Evolutionary conservation across 2,888 invertebrate species (phyloP).

Genomic region (Crematogaster levior): DNA sequence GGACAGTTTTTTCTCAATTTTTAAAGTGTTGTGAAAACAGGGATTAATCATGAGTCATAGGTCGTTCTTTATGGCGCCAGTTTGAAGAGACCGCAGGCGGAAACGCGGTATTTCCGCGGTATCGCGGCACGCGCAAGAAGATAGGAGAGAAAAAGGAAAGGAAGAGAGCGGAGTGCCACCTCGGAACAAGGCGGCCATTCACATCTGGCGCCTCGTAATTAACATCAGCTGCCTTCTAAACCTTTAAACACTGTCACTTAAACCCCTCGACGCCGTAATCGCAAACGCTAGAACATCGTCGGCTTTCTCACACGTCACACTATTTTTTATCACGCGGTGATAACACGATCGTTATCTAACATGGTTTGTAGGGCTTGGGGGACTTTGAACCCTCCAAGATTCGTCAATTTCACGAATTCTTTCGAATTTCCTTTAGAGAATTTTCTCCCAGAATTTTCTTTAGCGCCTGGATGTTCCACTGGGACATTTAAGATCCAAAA

Average conservation of each 20-base stretch:
- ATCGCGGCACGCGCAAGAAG: slow-evolving; percentile 51
- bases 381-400: neutral
- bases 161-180: slow-evolving; percentile 78
- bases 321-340: slow-evolving; percentile 34
- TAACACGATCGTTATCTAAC: slow-evolving; percentile 41
- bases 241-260: slow-evolving; percentile 79
- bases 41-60: neutral
- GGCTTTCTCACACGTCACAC: slow-evolving; percentile 28
- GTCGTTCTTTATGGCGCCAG: neutral
- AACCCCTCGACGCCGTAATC: slow-evolving; percentile 76
- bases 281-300: slow-evolving; percentile 6
- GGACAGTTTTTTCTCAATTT: neutral
- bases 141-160: slow-evolving; percentile 52
- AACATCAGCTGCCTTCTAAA: slow-evolving; percentile 83
- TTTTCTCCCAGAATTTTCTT: neutral
- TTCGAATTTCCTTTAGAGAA: neutral
- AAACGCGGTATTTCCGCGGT: slow-evolving; percentile 46
- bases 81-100: slow-evolving; percentile 36
- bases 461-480: neutral
- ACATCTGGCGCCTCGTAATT: slow-evolving; percentile 81
- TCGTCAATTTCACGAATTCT: neutral
- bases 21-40: neutral
- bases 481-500: neutral
- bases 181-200: slow-evolving; percentile 83
- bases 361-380: neutral